A percentile compares a stretch with the other conserved stretches of the same genome.
These are phyloP conservation scores for Galeopterus variegatus DNA, from an alignment of 2,113 vertebrate genomes.

Conservation along the genomic window DNA sequence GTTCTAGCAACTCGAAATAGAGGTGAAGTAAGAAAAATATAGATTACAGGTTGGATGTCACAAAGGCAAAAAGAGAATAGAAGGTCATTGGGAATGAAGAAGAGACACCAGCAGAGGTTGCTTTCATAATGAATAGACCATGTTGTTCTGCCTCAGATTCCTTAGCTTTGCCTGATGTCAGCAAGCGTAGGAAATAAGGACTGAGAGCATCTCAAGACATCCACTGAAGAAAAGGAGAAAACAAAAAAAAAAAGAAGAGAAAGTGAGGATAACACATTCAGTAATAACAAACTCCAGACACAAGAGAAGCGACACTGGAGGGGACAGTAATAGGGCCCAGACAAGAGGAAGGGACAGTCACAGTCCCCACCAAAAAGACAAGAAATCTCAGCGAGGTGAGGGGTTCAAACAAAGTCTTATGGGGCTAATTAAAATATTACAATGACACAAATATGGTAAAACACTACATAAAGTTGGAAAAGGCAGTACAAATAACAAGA, in stretches of 20 bases:
- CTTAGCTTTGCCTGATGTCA: background rate
- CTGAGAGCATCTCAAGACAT: background rate
- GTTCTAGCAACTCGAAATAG: background rate
- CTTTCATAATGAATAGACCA: background rate
- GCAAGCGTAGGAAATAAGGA: background rate
- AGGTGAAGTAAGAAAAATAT: background rate
- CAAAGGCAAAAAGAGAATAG: background rate
- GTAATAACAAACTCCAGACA: background rate
- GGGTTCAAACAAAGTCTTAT: background rate
- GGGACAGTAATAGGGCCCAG: background rate
- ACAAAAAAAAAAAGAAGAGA: background rate
- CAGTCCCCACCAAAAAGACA: background rate
- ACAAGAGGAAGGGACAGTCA: background rate
- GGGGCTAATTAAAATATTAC: background rate
- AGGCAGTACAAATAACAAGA: slow-evolving; percentile 48
- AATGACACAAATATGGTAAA: slow-evolving; percentile 31
- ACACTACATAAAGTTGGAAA: background rate
- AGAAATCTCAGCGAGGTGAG: background rate
- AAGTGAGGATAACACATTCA: background rate
- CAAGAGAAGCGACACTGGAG: background rate
- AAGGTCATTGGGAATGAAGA: background rate
- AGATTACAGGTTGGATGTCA: background rate
- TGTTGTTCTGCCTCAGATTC: background rate
- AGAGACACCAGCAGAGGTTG: background rate
- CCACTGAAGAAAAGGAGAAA: background rate